phyloP scores from a whole-genome alignment of 1,140 invertebrate species.

The Pomacea maculata region DNA sequence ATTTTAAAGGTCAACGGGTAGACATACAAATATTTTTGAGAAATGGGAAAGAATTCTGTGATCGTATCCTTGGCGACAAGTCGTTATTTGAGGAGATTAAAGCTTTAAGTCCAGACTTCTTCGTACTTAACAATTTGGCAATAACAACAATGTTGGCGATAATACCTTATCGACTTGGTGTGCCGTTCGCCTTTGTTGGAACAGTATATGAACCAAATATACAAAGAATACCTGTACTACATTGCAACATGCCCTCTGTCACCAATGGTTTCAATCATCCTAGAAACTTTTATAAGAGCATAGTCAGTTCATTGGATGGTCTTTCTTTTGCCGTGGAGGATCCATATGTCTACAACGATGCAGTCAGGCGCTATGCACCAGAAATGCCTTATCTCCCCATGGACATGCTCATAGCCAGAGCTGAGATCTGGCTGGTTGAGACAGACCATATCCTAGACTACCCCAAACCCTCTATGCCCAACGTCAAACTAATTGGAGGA shows the following conservation, averaged over 20 bases:
- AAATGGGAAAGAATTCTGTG: background rate
- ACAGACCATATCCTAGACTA: conserved; percentile 36
- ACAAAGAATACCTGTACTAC: conserved; percentile 7
- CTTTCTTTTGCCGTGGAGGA: background rate
- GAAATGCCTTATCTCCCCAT: conserved; percentile 22
- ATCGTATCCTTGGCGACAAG: conserved; percentile 6
- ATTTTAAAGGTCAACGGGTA: background rate
- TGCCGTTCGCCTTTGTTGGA: conserved; percentile 26
- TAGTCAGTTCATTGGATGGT: background rate
- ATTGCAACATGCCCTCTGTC: conserved; percentile 3
- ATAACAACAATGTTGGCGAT: conserved; percentile 15
- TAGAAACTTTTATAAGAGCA: background rate
- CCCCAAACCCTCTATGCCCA: conserved; percentile 35
- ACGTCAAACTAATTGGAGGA: conserved; percentile 39
- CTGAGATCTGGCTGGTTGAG: conserved; percentile 34
- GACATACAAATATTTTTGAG: background rate
- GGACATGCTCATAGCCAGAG: conserved; percentile 15
- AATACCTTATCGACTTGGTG: conserved; percentile 29
- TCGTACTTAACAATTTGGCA: conserved; percentile 14
- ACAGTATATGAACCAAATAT: background rate
- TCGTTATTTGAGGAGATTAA: conserved; percentile 10
- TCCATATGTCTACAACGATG: background rate
- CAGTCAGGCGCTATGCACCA: conserved; percentile 17
- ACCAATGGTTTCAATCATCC: background rate
- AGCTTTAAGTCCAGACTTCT: conserved; percentile 13